Percentiles rank a stretch among this genome's conserved stretches.
Evolutionary conservation across 23 tunicate genomes (phyloP).

Genomic region (Clavelina lepadiformis): DNA sequence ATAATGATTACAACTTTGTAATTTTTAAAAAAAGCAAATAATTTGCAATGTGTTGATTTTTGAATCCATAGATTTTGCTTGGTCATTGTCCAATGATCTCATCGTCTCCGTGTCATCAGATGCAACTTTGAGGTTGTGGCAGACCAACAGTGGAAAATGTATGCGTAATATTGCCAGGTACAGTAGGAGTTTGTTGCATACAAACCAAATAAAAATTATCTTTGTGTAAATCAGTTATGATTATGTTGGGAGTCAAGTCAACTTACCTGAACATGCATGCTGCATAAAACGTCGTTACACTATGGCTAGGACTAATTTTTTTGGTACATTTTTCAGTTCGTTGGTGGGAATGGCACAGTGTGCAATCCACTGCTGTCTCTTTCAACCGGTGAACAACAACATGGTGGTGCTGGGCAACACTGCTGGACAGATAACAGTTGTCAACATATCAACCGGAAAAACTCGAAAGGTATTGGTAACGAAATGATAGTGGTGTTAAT

Average conservation of each 20-base stretch:
- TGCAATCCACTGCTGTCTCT: constrained; percentile 80
- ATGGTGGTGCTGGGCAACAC: constrained; percentile 83
- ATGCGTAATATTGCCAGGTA: constrained; percentile 42
- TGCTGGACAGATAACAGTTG: constrained; percentile 50
- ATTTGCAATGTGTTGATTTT: no score
- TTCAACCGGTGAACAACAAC: constrained; percentile 94
- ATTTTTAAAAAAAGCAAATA: no score
- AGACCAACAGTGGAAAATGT: constrained; percentile 50
- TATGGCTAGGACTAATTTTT: no score
- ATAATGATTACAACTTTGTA: no score
- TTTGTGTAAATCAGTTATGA: no score
- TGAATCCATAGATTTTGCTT: constrained; percentile 97
- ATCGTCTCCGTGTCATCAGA: constrained; percentile 64
- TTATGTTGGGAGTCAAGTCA: no score
- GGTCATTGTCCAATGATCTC: constrained; percentile 95
- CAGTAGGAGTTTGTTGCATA: no score
- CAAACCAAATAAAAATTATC: no score
- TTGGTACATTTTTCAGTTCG: constrained; percentile 32
- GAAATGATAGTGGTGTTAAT: no score
- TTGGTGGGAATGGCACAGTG: constrained; percentile 31
- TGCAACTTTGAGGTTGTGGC: constrained; percentile 71
- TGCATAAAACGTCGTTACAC: no score
- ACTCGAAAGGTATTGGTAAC: constrained; percentile 45
- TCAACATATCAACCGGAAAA: constrained; percentile 89
- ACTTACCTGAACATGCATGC: no score